Evolutionary conservation across 1,140 invertebrate genomes (phyloP), one percentile per base, ranked within the genome.

Genomic region (Bombus fervidus): DNA sequence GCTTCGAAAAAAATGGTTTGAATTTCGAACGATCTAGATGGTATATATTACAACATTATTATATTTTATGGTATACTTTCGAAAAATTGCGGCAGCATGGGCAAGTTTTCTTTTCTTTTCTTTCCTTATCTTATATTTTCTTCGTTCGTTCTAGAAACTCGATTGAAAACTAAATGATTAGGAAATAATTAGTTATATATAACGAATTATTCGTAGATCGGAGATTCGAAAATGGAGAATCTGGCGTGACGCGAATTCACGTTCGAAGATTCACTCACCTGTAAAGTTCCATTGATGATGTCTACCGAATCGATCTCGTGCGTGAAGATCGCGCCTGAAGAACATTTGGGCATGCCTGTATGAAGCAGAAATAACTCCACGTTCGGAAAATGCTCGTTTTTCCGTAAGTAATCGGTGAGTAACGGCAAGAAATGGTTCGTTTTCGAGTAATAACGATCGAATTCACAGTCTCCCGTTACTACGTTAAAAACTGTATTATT

Each of bases 231-330:
- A n/a, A n/a, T n/a, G 0, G 12, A n/a, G 59, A n/a, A 62, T 62
- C 10, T 62, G 12, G 12, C 12, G 25, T 62, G 18, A 18, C 47
- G 47, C 18, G 47, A 53, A 53, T 53, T 53, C 47, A n/a, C 59
- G 28, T n/a, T 62, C 59, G 22, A 62, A 3, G 3, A 62, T n/a
- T 3, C 25, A 64, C 87, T 93, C 43, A 92, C 92, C 66, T 41
- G 47, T 6, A 89, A 72, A 10, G 28, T 62, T 62, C n/a, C 75
- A 25, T 89, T 62, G 15, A 47, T 59, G 57, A 81, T 74, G 15
- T 86, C 76, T 0, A 66, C 37, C 0, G 28, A 25, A 6, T 81
- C 57, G 66, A 91, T 84, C 8, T 84, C 69, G 8, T 92, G 87
- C 39, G 90, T 89, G 18, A 92, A 69, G 25, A 92, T 79, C 8